phyloP scores from a whole-genome alignment of 2,888 invertebrate species.

The Lycocerus yunnanus region DNA sequence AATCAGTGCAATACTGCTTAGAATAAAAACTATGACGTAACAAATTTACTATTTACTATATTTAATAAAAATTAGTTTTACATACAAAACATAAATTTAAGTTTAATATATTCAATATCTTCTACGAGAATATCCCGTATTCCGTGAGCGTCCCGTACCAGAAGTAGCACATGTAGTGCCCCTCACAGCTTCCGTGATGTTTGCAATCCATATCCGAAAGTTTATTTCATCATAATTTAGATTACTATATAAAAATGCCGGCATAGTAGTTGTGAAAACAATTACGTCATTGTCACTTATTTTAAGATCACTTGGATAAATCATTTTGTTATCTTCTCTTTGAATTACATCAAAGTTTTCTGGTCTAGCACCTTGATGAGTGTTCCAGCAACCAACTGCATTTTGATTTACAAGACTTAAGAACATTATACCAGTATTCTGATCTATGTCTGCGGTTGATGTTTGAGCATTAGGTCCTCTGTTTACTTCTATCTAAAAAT shows the following conservation, averaged over 20 bases:
- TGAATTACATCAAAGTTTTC: conserved; percentile 63
- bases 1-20: too few relatives aligned
- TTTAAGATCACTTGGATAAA: conserved; percentile 74
- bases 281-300: conserved; percentile 68
- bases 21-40: too few relatives aligned
- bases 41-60: too few relatives aligned
- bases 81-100: background rate
- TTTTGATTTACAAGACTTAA: conserved; percentile 72
- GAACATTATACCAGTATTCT: conserved; percentile 65
- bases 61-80: background rate
- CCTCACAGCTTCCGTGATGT: conserved; percentile 50
- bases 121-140: too few relatives aligned
- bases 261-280: conserved; percentile 71
- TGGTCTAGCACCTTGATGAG: conserved; percentile 47
- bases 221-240: conserved; percentile 66
- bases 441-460: conserved; percentile 71
- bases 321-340: conserved; percentile 63
- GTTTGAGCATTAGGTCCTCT: conserved; percentile 70
- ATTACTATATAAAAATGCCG: conserved; percentile 66
- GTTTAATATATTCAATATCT: background rate
- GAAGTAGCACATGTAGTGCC: conserved; percentile 57
- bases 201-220: conserved; percentile 65
- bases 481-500: conserved; percentile 62
- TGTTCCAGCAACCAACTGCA: conserved; percentile 79
- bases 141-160: too few relatives aligned